These are phyloP conservation scores for Patella ulyssiponensis DNA, from an alignment of 2,888 invertebrate genomes.

Conservation along the genomic window DNA sequence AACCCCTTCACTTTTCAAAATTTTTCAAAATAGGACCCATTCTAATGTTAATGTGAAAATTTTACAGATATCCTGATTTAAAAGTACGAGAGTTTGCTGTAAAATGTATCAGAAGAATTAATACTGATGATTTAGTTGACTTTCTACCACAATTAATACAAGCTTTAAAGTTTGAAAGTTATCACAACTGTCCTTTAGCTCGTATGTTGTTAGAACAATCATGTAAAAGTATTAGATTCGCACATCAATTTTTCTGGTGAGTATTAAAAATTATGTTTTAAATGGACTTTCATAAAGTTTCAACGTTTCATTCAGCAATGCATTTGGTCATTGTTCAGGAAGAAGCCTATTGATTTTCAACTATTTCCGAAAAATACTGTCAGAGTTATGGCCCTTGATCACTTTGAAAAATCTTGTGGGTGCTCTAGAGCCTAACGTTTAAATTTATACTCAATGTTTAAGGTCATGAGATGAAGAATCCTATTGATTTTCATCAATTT, in stretches of 20 bases:
- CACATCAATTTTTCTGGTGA: conserved; percentile 94
- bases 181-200: conserved; percentile 90
- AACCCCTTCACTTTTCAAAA: no score
- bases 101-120: conserved; percentile 83
- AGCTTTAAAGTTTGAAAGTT: conserved; percentile 82
- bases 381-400: no score
- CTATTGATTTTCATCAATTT: no score
- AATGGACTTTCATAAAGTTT: no score
- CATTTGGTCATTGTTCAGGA: no score
- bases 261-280: conserved; percentile 22
- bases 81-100: conserved; percentile 90
- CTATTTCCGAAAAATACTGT: no score
- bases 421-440: no score
- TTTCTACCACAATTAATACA: conserved; percentile 91
- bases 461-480: no score
- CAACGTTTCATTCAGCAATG: no score
- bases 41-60: neutral
- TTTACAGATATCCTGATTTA: conserved; percentile 88
- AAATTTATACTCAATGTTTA: no score
- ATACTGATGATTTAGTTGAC: conserved; percentile 90
- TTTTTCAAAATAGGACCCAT: neutral
- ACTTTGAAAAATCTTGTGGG: no score
- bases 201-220: conserved; percentile 86
- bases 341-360: no score
- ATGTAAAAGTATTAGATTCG: conserved; percentile 88